phyloP scores from a whole-genome alignment of 2,888 invertebrate genomes.

The Scaptomyza parva region DNA sequence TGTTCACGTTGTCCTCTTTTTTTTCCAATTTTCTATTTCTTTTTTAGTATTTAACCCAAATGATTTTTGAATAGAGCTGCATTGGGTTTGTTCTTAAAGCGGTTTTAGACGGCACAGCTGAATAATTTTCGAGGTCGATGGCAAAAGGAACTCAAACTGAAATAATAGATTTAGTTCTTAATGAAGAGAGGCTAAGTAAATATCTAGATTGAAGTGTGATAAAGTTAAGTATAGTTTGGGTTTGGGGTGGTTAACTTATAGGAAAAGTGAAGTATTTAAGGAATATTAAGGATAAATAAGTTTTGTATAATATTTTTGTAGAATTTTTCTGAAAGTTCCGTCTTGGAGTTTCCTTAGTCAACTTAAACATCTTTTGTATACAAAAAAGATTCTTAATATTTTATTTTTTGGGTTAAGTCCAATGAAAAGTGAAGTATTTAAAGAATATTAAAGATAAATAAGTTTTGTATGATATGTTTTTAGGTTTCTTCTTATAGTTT shows the following conservation, averaged over 20 bases:
- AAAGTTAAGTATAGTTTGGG: background rate
- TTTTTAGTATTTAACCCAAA: conserved; percentile 17
- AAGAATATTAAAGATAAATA: background rate
- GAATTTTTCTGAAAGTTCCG: too few species aligned
- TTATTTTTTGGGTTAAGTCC: too few species aligned
- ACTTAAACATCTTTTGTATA: too few species aligned
- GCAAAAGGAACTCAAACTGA: conserved; percentile 32
- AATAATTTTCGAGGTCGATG: conserved; percentile 1
- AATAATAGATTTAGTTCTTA: conserved; percentile 36
- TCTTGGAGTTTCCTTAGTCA: too few species aligned
- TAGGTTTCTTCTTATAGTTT: too few species aligned
- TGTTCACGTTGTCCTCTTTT: background rate
- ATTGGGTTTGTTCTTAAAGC: conserved; percentile 18
- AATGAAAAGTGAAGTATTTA: background rate
- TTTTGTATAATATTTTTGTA: background rate
- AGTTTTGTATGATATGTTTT: too few species aligned
- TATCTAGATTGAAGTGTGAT: background rate
- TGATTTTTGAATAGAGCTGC: conserved; percentile 16
- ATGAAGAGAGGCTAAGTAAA: conserved; percentile 18
- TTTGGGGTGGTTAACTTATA: too few species aligned
- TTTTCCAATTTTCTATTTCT: conserved; percentile 13
- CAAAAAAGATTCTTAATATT: too few species aligned
- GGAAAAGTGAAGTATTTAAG: too few species aligned
- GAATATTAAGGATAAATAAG: too few species aligned
- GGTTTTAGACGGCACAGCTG: conserved; percentile 11